A percentile compares a stretch with the other conserved stretches of the same genome.
Evolutionary conservation across 2,113 vertebrate genomes (phyloP).

Genomic region (Phalacrocorax brasilianus): DNA sequence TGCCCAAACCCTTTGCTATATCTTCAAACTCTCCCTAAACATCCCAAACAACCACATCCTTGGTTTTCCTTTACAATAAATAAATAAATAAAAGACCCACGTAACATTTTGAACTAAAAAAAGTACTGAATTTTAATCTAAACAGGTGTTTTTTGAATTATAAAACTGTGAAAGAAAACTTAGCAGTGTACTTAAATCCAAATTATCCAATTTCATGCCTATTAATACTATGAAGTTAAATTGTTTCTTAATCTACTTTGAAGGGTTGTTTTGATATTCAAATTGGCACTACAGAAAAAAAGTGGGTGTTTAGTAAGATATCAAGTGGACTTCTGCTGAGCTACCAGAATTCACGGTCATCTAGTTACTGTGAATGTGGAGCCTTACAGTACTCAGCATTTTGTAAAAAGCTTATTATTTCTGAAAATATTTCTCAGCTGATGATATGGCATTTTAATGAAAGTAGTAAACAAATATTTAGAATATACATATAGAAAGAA

Average conservation of each 20-base stretch:
- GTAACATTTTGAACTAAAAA: constrained; percentile 9
- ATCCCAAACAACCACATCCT: background rate
- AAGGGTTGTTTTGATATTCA: constrained; percentile 67
- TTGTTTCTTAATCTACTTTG: constrained; percentile 69
- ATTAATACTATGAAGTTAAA: constrained; percentile 57
- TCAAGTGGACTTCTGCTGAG: constrained; percentile 36
- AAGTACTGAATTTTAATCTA: constrained; percentile 28
- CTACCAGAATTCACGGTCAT: background rate
- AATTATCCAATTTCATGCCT: constrained; percentile 71
- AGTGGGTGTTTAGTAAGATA: constrained; percentile 39
- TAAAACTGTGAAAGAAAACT: constrained; percentile 44
- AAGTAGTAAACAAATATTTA: background rate
- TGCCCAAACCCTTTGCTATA: background rate
- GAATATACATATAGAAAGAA: background rate
- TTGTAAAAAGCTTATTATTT: background rate
- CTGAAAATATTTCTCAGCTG: background rate
- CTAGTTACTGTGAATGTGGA: background rate
- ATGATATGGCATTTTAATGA: background rate
- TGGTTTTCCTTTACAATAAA: background rate
- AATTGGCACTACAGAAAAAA: constrained; percentile 41
- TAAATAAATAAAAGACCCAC: background rate
- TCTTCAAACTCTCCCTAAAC: constrained; percentile 31
- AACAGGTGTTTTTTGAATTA: constrained; percentile 57
- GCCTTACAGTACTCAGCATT: background rate
- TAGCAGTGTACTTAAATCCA: constrained; percentile 65